These are phyloP conservation scores for Borostomias antarcticus DNA, from an alignment of 2,797 vertebrate species.

Conservation along the genomic window DNA sequence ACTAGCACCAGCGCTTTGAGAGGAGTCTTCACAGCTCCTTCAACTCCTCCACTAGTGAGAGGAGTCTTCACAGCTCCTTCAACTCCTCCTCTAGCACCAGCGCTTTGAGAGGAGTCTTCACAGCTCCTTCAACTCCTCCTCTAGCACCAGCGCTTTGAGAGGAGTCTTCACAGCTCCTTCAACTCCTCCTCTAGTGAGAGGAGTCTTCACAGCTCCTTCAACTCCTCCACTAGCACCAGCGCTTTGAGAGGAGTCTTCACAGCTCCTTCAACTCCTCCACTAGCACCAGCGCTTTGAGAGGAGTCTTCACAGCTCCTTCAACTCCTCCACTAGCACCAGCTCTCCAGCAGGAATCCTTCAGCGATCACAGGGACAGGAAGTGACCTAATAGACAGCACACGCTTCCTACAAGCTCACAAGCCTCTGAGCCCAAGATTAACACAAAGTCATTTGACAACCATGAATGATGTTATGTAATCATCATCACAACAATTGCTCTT, in stretches of 20 bases:
- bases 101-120: neutral
- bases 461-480: too few relatives aligned
- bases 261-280: too few relatives aligned
- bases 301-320: neutral
- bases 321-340: neutral
- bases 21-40: neutral
- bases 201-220: neutral
- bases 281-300: neutral
- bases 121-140: neutral
- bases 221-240: too few relatives aligned
- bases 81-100: neutral
- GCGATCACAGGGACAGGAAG: neutral
- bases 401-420: too few relatives aligned
- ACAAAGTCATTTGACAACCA: neutral
- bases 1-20: neutral
- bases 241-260: neutral
- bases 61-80: neutral
- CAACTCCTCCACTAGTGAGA: neutral
- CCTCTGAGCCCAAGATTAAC: too few relatives aligned
- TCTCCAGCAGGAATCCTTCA: neutral
- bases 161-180: neutral
- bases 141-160: neutral
- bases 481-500: neutral
- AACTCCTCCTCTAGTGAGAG: too few relatives aligned
- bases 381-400: too few relatives aligned